phyloP scores from a whole-genome alignment of 2,797 vertebrate genomes.

The Coilia nasus region DNA sequence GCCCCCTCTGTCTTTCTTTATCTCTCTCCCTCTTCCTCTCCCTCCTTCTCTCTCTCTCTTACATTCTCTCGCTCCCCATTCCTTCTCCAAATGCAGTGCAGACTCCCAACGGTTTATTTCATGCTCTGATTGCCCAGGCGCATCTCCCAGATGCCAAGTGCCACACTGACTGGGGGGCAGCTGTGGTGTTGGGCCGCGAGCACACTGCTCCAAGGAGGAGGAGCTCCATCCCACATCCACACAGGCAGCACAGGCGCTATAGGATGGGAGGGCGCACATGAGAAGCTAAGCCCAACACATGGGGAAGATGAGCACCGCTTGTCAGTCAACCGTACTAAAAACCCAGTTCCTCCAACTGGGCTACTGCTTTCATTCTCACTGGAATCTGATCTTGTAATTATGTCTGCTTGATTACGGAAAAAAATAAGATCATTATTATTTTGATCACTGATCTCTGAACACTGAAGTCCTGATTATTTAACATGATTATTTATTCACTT shows the following conservation, averaged over 20 bases:
- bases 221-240: neutral
- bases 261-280: neutral
- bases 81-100: neutral
- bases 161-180: neutral
- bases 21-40: neutral
- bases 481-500: too few species aligned
- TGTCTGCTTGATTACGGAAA: too few species aligned
- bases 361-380: too few species aligned
- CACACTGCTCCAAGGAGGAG: neutral
- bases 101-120: conserved; percentile 1
- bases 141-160: conserved; percentile 17
- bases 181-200: neutral
- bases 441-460: too few species aligned
- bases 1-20: neutral
- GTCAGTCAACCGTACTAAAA: too few species aligned
- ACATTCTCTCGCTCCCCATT: neutral
- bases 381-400: too few species aligned
- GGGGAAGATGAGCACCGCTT: too few species aligned
- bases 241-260: neutral
- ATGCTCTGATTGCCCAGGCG: conserved; percentile 4
- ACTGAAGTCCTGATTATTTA: too few species aligned
- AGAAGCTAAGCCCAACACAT: too few species aligned
- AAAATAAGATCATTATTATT: too few species aligned
- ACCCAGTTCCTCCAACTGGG: too few species aligned
- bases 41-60: neutral